Base-by-base conservation (phyloP, 2,797 vertebrate genomes). In the Sebastiscus albofasciatus region DNA sequence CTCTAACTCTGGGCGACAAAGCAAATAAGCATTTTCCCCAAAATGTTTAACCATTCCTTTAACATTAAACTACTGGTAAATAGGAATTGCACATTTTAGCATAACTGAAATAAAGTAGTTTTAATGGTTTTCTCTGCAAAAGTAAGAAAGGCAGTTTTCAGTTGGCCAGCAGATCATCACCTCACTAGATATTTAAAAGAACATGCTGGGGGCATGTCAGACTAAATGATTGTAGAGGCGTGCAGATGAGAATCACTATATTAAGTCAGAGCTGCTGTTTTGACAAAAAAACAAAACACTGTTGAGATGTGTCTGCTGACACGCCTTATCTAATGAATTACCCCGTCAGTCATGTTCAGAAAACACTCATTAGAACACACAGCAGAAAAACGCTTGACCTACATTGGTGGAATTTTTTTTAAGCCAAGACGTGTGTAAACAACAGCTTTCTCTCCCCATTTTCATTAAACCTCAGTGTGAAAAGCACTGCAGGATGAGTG, bases 311-410 rank as follows among this genome's bases (percentile, higher is more conserved):
- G 36, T 77, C 52, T 79, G 82, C 90, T 89, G 85, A 93, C 91
- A 87, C 66, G 20, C 74, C 85, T 82, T 86, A 85, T 90, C 91
- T 89, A 92, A 90, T 83, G 86, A 92, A 71, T 82, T 80, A 29
- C 14, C 10, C 68, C 55, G 33, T 89, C 88, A 79, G 79, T 90
- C 90, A 81, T 58, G 72, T 74, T 88, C 86, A 88, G 85, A 83
- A 91, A 91, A 85, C 71, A 55, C 76, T 85, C 89, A 77, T 89
- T 83, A 90, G 77, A 81, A 39, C 80, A 71, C 66, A 61, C 82
- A 67, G 80, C 80, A 80, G 72, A 89, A 81, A 90, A 89, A 87
- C n/a, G n/a, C 84, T 74, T 90, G 87, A 87, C 91, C 91, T 83
- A 91, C 86, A 92, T 89, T 71, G 69, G 79, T 80, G 72, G 79